Percentiles rank a stretch among this genome's conserved stretches.
Evolutionary conservation across 1,140 invertebrate genomes (phyloP).

Genomic region (Pristionchus pacificus): DNA sequence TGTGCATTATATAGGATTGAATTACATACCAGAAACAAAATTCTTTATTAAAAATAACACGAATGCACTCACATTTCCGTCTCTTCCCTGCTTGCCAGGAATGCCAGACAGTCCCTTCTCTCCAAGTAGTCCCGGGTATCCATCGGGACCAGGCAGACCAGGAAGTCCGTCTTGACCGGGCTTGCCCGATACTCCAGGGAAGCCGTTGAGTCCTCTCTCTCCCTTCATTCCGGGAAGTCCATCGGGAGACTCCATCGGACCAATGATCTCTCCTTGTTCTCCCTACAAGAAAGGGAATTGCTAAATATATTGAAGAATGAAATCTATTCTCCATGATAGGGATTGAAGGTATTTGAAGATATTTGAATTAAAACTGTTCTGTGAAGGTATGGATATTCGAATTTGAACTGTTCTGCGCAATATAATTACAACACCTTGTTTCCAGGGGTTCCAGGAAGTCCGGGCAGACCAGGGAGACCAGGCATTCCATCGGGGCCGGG

Average conservation of each 20-base stretch:
- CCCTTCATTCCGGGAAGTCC: conserved; percentile 35
- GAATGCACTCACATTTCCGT: conserved; percentile 25
- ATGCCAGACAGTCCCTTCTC: conserved; percentile 35
- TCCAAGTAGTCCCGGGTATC: conserved; percentile 29
- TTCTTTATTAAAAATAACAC: neutral
- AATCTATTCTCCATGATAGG: too few species aligned
- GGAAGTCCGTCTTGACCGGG: conserved; percentile 30
- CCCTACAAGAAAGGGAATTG: too few species aligned
- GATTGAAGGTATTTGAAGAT: too few species aligned
- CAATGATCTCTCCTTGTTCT: conserved; percentile 53
- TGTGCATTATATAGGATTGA: neutral
- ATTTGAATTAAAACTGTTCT: too few species aligned
- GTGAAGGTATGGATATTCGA: too few species aligned
- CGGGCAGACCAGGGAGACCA: conserved; percentile 43
- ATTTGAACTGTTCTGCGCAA: neutral
- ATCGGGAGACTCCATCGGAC: conserved; percentile 54
- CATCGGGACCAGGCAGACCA: conserved; percentile 32
- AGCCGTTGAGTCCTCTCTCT: conserved; percentile 25
- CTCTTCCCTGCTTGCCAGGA: conserved; percentile 36
- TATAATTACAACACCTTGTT: conserved; percentile 19
- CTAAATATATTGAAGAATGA: too few species aligned
- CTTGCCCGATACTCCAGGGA: conserved; percentile 25
- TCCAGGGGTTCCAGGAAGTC: conserved; percentile 51
- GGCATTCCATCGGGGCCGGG: conserved; percentile 29
- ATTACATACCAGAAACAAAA: neutral